These are phyloP conservation scores for Plemyria rubiginata DNA, from an alignment of 2,888 invertebrate species.

Conservation along the genomic window DNA sequence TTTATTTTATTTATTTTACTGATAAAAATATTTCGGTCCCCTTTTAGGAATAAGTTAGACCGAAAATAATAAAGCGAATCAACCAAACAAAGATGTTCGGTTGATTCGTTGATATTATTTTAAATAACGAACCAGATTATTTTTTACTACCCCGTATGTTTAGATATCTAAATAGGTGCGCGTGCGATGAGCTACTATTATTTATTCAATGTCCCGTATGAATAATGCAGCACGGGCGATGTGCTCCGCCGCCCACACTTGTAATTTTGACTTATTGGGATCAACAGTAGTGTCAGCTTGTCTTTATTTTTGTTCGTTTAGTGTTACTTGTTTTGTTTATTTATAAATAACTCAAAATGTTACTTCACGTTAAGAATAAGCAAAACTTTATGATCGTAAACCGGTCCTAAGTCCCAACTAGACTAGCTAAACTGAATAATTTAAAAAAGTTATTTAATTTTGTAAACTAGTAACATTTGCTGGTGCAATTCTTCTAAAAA, in stretches of 20 bases:
- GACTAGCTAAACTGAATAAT: no score
- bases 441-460: no score
- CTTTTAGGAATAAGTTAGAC: no score
- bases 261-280: constrained; percentile 75
- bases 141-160: constrained; percentile 22
- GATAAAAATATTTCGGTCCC: no score
- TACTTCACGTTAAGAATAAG: not conserved
- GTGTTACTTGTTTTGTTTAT: constrained; percentile 5
- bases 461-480: no score
- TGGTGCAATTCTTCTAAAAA: no score
- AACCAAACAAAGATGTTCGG: no score
- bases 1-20: no score
- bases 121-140: not conserved
- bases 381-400: no score
- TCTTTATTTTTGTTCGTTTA: constrained; percentile 17
- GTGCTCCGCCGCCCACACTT: constrained; percentile 66
- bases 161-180: constrained; percentile 57
- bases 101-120: not conserved
- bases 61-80: no score
- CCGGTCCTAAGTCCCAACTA: no score
- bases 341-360: not conserved
- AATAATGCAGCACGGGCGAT: constrained; percentile 65
- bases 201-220: constrained; percentile 49
- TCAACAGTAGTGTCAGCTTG: constrained; percentile 41
- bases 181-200: constrained; percentile 35